A percentile compares a stretch with the other conserved stretches of the same genome.
phyloP scores from a whole-genome alignment of 1,140 invertebrate species.

The Drosophila sucinea region DNA sequence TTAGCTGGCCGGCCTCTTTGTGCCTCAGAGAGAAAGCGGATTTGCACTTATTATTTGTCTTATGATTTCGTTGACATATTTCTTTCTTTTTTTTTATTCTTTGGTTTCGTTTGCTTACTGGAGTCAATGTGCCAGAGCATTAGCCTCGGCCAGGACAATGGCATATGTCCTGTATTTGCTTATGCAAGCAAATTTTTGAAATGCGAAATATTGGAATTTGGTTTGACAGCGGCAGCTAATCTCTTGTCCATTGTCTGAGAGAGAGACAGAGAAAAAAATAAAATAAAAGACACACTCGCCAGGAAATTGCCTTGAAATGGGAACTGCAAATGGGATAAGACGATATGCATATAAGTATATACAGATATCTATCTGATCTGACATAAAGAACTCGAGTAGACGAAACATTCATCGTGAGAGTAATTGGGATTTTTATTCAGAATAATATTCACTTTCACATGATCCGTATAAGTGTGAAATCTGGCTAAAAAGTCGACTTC shows the following conservation, averaged over 20 bases:
- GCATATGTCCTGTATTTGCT: neutral
- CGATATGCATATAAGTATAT: too few species aligned
- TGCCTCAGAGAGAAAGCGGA: neutral
- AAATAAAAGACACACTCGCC: too few species aligned
- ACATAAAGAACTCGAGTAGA: too few species aligned
- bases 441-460: too few species aligned
- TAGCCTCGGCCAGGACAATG: neutral
- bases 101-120: neutral
- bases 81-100: neutral
- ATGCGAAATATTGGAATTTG: conserved; percentile 6
- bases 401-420: too few species aligned
- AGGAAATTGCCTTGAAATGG: too few species aligned
- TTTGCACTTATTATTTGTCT: conserved; percentile 28
- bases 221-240: conserved; percentile 10
- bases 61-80: conserved; percentile 10
- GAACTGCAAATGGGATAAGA: too few species aligned
- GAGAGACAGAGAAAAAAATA: too few species aligned
- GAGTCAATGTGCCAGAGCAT: neutral
- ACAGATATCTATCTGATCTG: too few species aligned
- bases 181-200: neutral
- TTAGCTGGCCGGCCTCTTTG: conserved; percentile 16
- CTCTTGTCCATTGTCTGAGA: neutral
- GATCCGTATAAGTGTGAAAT: too few species aligned
- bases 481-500: too few species aligned
- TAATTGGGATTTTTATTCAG: too few species aligned